Conservation (phyloP, 2,113 vertebrate genomes). For the Corydoras sp. region DNA sequence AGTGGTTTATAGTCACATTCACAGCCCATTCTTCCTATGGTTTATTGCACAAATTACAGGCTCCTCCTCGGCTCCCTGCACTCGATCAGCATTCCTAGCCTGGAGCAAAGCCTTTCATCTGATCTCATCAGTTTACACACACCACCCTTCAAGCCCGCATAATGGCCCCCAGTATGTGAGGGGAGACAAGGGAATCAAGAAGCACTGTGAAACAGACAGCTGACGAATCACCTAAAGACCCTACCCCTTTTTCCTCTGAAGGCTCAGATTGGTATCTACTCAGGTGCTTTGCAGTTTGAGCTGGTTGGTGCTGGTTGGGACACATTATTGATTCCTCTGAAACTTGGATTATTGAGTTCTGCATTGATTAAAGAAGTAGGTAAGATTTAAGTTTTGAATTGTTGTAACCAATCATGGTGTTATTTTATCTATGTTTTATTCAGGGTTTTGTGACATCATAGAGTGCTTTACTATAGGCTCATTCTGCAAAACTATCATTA, state of each 20-base stretch:
- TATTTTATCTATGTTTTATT: too few species aligned
- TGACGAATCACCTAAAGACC: constrained; percentile 9
- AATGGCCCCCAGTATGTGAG: constrained; percentile 28
- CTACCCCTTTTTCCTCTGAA: not conserved
- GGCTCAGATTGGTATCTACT: constrained; percentile 22
- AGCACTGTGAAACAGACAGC: constrained; percentile 14
- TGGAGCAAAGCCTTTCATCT: constrained; percentile 58
- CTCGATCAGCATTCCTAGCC: constrained; percentile 52
- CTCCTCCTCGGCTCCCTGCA: constrained; percentile 35
- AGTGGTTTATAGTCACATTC: too few species aligned
- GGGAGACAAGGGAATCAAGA: constrained; percentile 10
- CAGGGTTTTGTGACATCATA: too few species aligned
- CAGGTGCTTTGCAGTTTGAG: constrained; percentile 21
- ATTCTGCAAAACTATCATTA: constrained; percentile 17
- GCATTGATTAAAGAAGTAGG: not conserved
- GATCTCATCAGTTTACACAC: constrained; percentile 24
- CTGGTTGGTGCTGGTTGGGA: not conserved
- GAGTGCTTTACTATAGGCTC: not conserved
- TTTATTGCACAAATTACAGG: constrained; percentile 3
- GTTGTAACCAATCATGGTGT: too few species aligned
- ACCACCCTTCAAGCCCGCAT: constrained; percentile 38
- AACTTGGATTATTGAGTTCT: not conserved
- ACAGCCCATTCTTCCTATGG: too few species aligned
- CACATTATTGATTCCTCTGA: not conserved
- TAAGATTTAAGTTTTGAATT: not conserved